phyloP scores from a whole-genome alignment of 2,113 vertebrate genomes.

The Phycodurus eques region DNA sequence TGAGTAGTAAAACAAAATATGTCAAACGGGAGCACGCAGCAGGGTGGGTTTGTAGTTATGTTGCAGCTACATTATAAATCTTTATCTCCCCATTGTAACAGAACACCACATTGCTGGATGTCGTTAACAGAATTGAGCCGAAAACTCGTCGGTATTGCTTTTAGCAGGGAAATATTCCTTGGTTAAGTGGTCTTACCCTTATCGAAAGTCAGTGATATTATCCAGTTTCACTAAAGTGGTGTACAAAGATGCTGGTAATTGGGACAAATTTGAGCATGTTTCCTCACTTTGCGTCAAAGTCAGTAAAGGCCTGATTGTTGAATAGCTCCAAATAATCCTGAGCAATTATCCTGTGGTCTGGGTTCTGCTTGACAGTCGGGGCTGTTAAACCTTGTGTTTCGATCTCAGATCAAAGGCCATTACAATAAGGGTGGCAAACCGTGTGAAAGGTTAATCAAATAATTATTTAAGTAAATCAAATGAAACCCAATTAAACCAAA shows the following conservation, averaged over 20 bases:
- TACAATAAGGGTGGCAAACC: no score
- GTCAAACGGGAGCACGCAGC: not conserved
- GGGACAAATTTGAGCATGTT: not conserved
- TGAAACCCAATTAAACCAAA: no score
- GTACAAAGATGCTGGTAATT: not conserved
- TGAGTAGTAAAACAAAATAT: not conserved
- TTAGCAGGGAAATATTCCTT: not conserved
- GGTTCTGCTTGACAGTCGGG: no score
- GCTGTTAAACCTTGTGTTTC: no score
- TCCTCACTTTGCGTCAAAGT: not conserved
- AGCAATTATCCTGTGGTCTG: no score
- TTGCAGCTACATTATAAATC: not conserved
- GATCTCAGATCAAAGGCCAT: no score
- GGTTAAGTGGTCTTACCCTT: not conserved
- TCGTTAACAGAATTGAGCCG: not conserved
- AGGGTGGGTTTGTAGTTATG: not conserved
- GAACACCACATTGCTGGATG: not conserved
- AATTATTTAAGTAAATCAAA: no score
- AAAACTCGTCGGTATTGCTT: not conserved
- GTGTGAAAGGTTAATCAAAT: no score
- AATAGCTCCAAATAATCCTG: no score
- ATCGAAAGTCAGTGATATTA: not conserved
- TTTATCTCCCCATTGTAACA: slow-evolving; percentile 4
- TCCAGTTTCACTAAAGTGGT: not conserved
- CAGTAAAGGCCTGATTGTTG: not conserved